Percentiles rank a stretch among this genome's conserved stretches.
phyloP scores from a whole-genome alignment of 1,140 invertebrate genomes.

The Tetragonula clypearis region DNA sequence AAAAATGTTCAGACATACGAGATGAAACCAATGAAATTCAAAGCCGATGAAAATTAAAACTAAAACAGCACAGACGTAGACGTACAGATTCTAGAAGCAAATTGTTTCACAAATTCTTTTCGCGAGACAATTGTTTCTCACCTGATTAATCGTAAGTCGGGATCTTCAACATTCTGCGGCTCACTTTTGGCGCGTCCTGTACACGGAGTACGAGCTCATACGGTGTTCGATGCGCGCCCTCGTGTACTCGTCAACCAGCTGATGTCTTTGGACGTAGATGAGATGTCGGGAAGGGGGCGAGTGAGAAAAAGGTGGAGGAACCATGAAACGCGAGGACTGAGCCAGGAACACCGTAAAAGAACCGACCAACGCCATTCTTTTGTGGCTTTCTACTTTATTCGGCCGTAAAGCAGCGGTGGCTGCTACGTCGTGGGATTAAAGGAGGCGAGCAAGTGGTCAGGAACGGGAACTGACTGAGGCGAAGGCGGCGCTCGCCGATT shows the following conservation, averaged over 20 bases:
- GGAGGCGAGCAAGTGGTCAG: not conserved
- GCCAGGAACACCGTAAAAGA: constrained; percentile 44
- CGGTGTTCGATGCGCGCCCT: not conserved
- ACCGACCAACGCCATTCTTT: constrained; percentile 40
- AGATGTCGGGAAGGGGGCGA: not conserved
- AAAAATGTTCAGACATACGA: too few relatives aligned
- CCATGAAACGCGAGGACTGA: not conserved
- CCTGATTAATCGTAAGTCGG: too few relatives aligned
- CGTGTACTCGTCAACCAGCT: constrained; percentile 17
- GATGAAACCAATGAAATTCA: too few relatives aligned
- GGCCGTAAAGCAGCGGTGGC: constrained; percentile 43
- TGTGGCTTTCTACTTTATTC: constrained; percentile 51
- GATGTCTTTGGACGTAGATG: constrained; percentile 18
- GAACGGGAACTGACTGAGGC: not conserved
- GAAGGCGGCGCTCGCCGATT: not conserved
- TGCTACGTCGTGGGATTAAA: constrained; percentile 30
- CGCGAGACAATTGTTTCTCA: not conserved
- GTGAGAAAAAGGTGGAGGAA: not conserved
- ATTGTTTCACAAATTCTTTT: not conserved
- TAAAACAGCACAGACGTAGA: not conserved
- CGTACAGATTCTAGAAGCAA: not conserved
- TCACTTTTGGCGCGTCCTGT: not conserved
- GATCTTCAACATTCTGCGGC: not conserved
- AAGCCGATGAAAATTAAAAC: not conserved
- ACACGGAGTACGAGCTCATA: not conserved